Conservation (phyloP, 2,113 vertebrate genomes). For the Heptranchias perlo region DNA sequence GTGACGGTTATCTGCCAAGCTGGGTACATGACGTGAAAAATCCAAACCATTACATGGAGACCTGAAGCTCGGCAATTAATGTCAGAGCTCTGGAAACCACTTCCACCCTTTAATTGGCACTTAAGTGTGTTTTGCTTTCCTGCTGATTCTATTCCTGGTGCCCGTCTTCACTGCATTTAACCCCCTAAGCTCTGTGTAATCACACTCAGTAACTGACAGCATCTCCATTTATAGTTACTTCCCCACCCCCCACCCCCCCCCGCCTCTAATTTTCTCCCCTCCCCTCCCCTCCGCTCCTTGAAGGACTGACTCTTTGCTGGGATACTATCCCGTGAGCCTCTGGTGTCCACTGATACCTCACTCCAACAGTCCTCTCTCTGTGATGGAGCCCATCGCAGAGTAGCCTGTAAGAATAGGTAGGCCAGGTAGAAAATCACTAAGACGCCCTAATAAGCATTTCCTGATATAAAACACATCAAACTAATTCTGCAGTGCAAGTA, state of each 20-base stretch:
- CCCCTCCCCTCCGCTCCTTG: background rate
- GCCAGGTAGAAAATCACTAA: background rate
- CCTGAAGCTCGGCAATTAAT: background rate
- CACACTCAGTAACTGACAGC: background rate
- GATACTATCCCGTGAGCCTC: background rate
- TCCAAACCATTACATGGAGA: conserved; percentile 8
- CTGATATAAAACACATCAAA: background rate
- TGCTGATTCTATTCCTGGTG: conserved; percentile 24
- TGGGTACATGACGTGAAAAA: background rate
- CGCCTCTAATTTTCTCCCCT: background rate
- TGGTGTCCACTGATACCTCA: background rate
- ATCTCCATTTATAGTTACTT: background rate
- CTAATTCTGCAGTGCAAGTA: background rate
- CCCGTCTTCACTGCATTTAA: background rate
- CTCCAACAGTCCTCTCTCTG: too few species aligned
- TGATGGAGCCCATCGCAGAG: background rate
- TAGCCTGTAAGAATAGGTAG: background rate
- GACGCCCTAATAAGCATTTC: background rate
- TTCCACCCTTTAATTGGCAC: conserved; percentile 34
- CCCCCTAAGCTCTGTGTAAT: background rate
- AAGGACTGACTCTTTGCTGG: background rate
- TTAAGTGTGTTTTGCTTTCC: conserved; percentile 10
- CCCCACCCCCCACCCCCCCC: conserved; percentile 40
- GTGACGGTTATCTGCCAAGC: conserved; percentile 6
- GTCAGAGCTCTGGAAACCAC: conserved; percentile 8